phyloP scores from a whole-genome alignment of 2,888 invertebrate species.

The Chrysolina oricalcia region DNA sequence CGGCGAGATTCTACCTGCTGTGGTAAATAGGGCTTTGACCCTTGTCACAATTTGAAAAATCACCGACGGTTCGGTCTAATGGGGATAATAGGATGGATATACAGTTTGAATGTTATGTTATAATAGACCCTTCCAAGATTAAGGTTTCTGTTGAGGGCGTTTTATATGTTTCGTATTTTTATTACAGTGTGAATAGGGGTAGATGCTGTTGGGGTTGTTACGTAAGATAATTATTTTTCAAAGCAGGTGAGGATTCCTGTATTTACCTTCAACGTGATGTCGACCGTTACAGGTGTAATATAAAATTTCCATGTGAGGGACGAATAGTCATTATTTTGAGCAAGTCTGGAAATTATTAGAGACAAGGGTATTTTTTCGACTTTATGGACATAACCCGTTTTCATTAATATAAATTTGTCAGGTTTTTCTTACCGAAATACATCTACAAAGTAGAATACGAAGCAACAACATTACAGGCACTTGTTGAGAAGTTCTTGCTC shows the following conservation, averaged over 20 bases:
- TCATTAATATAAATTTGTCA: too few species aligned
- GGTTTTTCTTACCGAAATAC: too few species aligned
- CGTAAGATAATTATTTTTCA: not conserved
- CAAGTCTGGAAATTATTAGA: too few species aligned
- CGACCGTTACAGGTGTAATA: too few species aligned
- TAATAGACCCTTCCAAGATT: conserved; percentile 16
- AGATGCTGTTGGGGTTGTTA: not conserved
- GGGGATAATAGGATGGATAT: conserved; percentile 36
- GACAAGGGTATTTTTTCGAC: too few species aligned
- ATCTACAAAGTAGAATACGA: too few species aligned
- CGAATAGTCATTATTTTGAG: too few species aligned
- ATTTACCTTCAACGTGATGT: too few species aligned
- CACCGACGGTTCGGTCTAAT: conserved; percentile 37
- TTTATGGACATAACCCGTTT: too few species aligned
- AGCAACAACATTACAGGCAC: too few species aligned
- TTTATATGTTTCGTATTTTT: not conserved
- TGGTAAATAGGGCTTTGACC: conserved; percentile 48
- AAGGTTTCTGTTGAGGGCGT: conserved; percentile 9
- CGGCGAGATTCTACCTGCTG: conserved; percentile 44
- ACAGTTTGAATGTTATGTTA: conserved; percentile 31
- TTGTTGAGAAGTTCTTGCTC: too few species aligned
- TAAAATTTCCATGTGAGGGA: too few species aligned
- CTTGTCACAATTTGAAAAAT: conserved; percentile 50
- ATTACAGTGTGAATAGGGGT: not conserved
- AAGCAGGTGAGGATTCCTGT: not conserved